Percentiles rank a stretch among this genome's conserved stretches.
These are phyloP conservation scores for Columbina picui DNA, from an alignment of 2,113 vertebrate species.

Conservation along the genomic window DNA sequence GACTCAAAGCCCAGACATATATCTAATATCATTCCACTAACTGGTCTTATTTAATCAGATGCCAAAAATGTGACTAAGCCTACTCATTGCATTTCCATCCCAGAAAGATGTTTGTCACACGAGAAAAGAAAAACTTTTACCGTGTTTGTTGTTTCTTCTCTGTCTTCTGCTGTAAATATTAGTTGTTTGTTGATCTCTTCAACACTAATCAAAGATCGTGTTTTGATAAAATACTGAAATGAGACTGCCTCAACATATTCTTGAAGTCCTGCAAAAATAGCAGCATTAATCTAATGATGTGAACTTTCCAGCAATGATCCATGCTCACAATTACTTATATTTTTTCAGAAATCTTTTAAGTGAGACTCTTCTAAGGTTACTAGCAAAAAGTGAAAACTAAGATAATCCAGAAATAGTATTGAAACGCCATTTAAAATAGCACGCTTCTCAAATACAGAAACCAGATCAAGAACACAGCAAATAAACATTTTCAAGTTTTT, in stretches of 20 bases:
- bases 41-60: constrained; percentile 21
- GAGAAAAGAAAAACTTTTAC: constrained; percentile 61
- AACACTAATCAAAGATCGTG: constrained; percentile 90
- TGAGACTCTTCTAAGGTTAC: neutral
- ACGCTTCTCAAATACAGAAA: accelerated
- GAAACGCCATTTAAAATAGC: neutral
- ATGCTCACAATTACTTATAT: neutral
- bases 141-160: constrained; percentile 74
- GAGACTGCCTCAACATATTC: constrained; percentile 96
- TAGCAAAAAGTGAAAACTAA: neutral
- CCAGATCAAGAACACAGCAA: neutral
- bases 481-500: neutral
- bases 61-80: constrained; percentile 4
- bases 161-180: constrained; percentile 82
- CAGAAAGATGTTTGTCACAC: neutral
- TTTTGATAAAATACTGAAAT: constrained; percentile 94
- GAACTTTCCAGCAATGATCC: neutral
- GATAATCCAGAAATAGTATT: neutral
- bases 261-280: constrained; percentile 85
- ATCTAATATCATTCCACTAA: neutral
- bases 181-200: constrained; percentile 93
- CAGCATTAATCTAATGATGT: neutral
- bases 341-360: neutral
- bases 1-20: neutral
- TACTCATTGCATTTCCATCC: neutral